Conservation (phyloP, 2,888 invertebrate species). For the Heliconius charithonia region DNA sequence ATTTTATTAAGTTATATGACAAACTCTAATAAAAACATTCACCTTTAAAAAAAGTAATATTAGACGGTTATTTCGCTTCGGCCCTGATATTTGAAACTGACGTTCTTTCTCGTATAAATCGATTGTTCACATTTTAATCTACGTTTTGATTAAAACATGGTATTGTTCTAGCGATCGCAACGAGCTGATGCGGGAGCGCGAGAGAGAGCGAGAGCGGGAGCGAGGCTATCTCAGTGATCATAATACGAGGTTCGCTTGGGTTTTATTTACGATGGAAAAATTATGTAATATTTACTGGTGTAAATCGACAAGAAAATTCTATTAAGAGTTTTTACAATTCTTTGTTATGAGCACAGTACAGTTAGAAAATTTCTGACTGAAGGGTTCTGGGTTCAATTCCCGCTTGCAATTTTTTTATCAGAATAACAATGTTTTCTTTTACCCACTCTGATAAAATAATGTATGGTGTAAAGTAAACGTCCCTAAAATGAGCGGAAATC, state of each 20-base stretch:
- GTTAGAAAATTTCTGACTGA: neutral
- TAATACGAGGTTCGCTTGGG: constrained; percentile 85
- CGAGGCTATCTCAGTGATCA: constrained; percentile 91
- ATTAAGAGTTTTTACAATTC: neutral
- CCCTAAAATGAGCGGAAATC: neutral
- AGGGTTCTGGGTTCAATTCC: neutral
- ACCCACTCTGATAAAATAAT: no score
- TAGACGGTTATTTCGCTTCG: constrained; percentile 1
- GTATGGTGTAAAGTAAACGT: neutral
- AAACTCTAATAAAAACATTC: neutral
- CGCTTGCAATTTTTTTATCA: neutral
- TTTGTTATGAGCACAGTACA: neutral
- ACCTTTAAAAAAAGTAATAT: constrained; percentile 1
- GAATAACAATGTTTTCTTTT: neutral
- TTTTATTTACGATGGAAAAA: constrained; percentile 7
- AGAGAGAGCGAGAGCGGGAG: constrained; percentile 86
- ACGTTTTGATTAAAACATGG: constrained; percentile 46
- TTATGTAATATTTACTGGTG: neutral
- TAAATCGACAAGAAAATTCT: neutral
- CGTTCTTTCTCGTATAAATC: constrained; percentile 35
- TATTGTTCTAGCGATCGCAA: constrained; percentile 88
- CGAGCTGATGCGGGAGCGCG: constrained; percentile 91
- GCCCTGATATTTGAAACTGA: constrained; percentile 15
- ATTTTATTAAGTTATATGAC: no score
- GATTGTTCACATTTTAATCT: constrained; percentile 41